Conservation (phyloP, 2,797 vertebrate species). For the Hozukius guyotensis region DNA sequence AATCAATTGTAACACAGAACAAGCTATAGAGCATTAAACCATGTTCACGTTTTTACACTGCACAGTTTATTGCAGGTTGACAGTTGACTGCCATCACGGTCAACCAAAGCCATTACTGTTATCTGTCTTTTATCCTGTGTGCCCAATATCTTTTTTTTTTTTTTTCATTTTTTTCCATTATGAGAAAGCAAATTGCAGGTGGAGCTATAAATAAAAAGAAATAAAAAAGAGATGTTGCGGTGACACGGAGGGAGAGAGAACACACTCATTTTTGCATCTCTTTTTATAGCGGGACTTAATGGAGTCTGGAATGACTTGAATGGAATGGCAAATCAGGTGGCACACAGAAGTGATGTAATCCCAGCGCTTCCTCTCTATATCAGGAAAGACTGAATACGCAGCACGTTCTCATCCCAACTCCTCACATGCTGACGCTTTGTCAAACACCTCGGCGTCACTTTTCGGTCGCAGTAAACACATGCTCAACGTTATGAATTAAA, state of each 20-base stretch:
- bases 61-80: slow-evolving; percentile 28
- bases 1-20: slow-evolving; percentile 22
- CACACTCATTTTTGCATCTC: neutral
- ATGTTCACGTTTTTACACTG: slow-evolving; percentile 9
- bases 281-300: slow-evolving; percentile 26
- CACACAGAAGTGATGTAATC: slow-evolving; percentile 1
- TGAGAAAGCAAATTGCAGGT: slow-evolving; percentile 25
- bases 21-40: slow-evolving; percentile 12
- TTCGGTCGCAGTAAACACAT: too few species aligned
- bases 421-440: too few species aligned
- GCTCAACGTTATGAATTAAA: too few species aligned
- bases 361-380: neutral
- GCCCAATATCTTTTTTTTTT: slow-evolving; percentile 23
- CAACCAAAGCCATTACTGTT: slow-evolving; percentile 32
- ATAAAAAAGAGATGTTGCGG: slow-evolving; percentile 8
- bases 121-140: slow-evolving; percentile 21
- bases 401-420: too few species aligned
- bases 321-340: slow-evolving; percentile 1
- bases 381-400: neutral
- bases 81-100: slow-evolving; percentile 22
- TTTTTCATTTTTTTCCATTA: slow-evolving; percentile 23
- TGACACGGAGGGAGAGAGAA: neutral
- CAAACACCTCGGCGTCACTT: too few species aligned
- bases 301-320: slow-evolving; percentile 4
- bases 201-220: slow-evolving; percentile 29